Base-by-base conservation (phyloP, 2,888 invertebrate genomes). In the Melolontha melolontha region DNA sequence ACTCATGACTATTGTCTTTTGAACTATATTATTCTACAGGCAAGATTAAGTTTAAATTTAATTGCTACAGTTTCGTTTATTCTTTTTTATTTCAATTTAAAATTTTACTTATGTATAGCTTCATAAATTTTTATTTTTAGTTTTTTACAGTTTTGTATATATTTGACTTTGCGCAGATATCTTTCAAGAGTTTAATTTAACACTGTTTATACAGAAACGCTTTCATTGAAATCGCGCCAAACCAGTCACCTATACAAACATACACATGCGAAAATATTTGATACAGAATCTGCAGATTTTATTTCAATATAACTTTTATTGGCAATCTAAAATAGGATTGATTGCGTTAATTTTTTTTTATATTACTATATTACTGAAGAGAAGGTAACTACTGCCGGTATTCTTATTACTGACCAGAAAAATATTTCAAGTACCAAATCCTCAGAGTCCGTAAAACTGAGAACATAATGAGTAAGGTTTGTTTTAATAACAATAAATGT, bases 261-360 rank as follows among this genome's bases (percentile, higher is more conserved):
- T 29, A 59, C 40, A 8, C 7, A 27, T 42, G 22, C 7, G 22
- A 12, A 59, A 47, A 59, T 12, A 29, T 57, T 27, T 22, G 16
- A 57, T 42, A 12, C n/a, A 41, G 57, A 22, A 57, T 8, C 59
- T 8, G 29, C 59, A 29, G 44, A 44, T 57, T 34, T 59, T 27
- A 59, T 59, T 59, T 59, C 59, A 59, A 22, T 14, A 10, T 16
- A 27, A 59, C 42, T 29, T 59, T 59, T 59, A 59, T 59, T 34
- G 44, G 44, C 29, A 14, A 34, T 59, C 4, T 59, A 59, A 59
- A 59, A 59, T 59, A 59, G 59, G 29, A 59, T 34, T 22, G 4
- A 42, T 42, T 57, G 27, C 57, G 57, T 12, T 22, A 57, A 57
- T 57, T 57, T 57, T 42, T 41, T 41, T n/a, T n/a, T n/a, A n/a